phyloP scores from a whole-genome alignment of 1,140 invertebrate species.

The Drosophila cardini region DNA sequence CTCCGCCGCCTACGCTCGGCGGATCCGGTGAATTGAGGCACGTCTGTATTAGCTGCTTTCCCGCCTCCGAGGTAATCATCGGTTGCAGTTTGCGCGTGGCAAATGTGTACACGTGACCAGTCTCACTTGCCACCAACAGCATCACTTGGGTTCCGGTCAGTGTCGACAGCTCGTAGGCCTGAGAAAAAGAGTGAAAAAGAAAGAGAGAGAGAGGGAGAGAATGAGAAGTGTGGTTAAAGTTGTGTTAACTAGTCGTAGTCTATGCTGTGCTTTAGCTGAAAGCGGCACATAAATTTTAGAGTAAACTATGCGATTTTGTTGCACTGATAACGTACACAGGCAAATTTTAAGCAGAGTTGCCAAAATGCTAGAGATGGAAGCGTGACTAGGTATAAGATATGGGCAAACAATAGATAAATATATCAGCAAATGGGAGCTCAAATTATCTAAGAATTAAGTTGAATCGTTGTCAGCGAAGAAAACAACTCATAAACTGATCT shows the following conservation, averaged over 20 bases:
- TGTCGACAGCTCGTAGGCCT: slow-evolving; percentile 99
- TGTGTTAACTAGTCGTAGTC: slow-evolving; percentile 59
- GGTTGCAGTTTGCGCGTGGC: slow-evolving; percentile 99
- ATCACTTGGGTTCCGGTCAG: slow-evolving; percentile 99
- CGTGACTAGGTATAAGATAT: slow-evolving; percentile 31
- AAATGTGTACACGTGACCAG: slow-evolving; percentile 99
- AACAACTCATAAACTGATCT: too few relatives aligned
- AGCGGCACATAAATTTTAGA: slow-evolving; percentile 73
- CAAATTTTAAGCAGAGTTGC: slow-evolving; percentile 15
- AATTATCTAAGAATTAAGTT: too few relatives aligned
- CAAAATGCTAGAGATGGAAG: slow-evolving; percentile 51
- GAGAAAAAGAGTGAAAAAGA: slow-evolving; percentile 17
- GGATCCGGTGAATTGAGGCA: slow-evolving; percentile 99
- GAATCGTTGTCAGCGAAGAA: too few relatives aligned
- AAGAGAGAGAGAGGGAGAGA: slow-evolving; percentile 8
- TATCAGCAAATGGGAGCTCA: not conserved
- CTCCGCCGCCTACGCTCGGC: slow-evolving; percentile 88
- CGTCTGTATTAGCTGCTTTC: slow-evolving; percentile 99
- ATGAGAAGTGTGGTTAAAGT: slow-evolving; percentile 4
- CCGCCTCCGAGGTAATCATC: slow-evolving; percentile 99
- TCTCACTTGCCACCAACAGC: slow-evolving; percentile 97
- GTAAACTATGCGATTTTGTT: slow-evolving; percentile 76
- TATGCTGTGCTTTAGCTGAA: slow-evolving; percentile 40
- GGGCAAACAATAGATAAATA: not conserved
- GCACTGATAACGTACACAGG: slow-evolving; percentile 56